A percentile compares a stretch with the other conserved stretches of the same genome.
Evolutionary conservation across 2,797 vertebrate species (phyloP).

Genomic region (Ptychadena robeensis): DNA sequence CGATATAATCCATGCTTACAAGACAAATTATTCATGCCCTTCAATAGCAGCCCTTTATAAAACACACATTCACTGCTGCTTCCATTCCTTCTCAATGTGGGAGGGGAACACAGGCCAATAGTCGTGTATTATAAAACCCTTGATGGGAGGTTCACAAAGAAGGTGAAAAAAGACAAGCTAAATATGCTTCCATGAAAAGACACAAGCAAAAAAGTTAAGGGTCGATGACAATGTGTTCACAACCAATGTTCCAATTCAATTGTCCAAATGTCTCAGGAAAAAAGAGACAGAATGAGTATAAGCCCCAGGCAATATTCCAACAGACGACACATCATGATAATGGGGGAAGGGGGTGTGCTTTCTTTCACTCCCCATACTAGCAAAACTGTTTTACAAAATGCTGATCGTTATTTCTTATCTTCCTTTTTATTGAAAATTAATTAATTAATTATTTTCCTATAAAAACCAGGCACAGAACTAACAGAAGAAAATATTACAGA

Average conservation of each 20-base stretch:
- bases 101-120: background rate
- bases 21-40: conserved; percentile 38
- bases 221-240: background rate
- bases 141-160: background rate
- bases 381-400: too few species aligned
- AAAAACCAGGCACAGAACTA: too few species aligned
- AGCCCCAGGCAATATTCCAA: conserved; percentile 17
- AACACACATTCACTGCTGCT: conserved; percentile 2
- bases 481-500: too few species aligned
- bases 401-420: too few species aligned
- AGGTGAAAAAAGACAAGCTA: background rate
- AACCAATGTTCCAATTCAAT: background rate
- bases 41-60: conserved; percentile 11
- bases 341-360: background rate
- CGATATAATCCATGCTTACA: conserved; percentile 22
- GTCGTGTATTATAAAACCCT: background rate
- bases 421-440: too few species aligned
- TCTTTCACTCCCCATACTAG: too few species aligned
- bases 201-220: background rate
- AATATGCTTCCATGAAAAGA: conserved; percentile 10
- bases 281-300: conserved; percentile 1
- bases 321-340: background rate
- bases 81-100: conserved; percentile 8
- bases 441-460: too few species aligned
- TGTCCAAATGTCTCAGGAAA: conserved; percentile 13